Conservation (phyloP, 2,113 vertebrate species). For the Pandion haliaetus region DNA sequence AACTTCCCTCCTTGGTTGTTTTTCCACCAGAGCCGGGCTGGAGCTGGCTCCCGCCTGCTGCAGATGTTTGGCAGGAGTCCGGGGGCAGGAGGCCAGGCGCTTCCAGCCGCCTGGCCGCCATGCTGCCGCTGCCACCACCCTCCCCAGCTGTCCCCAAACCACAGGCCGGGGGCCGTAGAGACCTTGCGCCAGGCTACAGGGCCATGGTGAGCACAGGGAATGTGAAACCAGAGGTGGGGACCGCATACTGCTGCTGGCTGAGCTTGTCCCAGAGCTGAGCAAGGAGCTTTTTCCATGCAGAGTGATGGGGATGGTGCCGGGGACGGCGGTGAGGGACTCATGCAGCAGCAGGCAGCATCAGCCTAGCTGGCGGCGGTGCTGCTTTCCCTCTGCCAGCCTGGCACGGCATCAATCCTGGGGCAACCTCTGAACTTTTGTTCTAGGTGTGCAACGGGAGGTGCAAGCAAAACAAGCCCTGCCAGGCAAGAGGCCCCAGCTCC, state of each 20-base stretch:
- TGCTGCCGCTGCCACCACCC: not conserved
- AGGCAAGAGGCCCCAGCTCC: not conserved
- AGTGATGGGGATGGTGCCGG: not conserved
- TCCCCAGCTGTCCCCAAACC: not conserved
- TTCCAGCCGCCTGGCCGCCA: not conserved
- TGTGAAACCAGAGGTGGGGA: not conserved
- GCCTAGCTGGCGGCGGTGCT: not conserved
- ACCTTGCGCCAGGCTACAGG: not conserved
- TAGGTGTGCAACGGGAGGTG: not conserved
- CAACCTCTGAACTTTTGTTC: constrained; percentile 40
- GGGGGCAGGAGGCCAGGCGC: rapidly evolving
- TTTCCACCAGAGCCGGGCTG: not conserved
- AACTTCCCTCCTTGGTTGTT: not conserved
- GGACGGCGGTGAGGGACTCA: rapidly evolving
- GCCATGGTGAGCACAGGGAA: not conserved
- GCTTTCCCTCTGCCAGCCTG: not conserved
- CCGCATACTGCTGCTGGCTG: not conserved
- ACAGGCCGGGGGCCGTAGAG: rapidly evolving
- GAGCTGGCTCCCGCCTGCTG: not conserved
- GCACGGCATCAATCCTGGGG: not conserved
- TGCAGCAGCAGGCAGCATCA: not conserved
- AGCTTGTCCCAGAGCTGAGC: not conserved
- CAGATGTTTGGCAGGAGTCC: constrained; percentile 32
- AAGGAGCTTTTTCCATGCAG: not conserved
- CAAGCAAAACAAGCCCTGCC: not conserved